Evolutionary conservation across 2,113 vertebrate species (phyloP).

Genomic region (Camelus bactrianus): DNA sequence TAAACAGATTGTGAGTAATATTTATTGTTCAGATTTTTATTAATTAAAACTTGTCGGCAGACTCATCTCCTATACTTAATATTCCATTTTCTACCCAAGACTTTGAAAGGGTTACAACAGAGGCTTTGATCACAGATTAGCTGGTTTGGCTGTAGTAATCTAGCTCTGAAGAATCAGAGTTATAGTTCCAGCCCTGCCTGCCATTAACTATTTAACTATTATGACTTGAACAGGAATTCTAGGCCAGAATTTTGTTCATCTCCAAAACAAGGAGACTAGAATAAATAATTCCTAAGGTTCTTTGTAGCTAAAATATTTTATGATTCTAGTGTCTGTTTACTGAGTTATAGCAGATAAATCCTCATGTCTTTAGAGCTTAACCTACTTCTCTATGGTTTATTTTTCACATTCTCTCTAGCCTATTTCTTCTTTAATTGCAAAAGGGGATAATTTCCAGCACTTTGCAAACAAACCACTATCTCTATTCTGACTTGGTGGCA

Average conservation of each 20-base stretch:
- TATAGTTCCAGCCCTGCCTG: not conserved
- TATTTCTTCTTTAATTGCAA: constrained; percentile 58
- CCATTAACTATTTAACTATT: not conserved
- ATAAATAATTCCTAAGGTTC: constrained; percentile 63
- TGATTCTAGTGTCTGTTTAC: constrained; percentile 38
- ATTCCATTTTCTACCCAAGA: constrained; percentile 63
- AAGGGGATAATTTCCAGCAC: constrained; percentile 69
- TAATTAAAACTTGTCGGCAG: constrained; percentile 55
- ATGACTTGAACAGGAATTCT: constrained; percentile 24
- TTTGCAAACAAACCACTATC: constrained; percentile 63
- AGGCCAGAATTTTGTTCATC: constrained; percentile 42
- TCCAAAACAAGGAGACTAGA: constrained; percentile 35
- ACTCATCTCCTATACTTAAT: constrained; percentile 49
- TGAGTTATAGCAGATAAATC: constrained; percentile 43
- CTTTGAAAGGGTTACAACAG: constrained; percentile 47
- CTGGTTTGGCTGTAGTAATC: not conserved
- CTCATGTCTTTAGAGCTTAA: constrained; percentile 56
- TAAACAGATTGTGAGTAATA: constrained; percentile 35
- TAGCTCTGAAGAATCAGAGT: not conserved
- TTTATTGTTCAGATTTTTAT: constrained; percentile 57
- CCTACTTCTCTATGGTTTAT: constrained; percentile 55
- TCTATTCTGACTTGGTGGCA: constrained; percentile 65
- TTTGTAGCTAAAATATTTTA: constrained; percentile 40
- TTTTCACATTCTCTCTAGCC: constrained; percentile 49
- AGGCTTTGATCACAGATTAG: constrained; percentile 54